phyloP scores from a whole-genome alignment of 1,140 invertebrate genomes.

The Nephotettix cincticeps region DNA sequence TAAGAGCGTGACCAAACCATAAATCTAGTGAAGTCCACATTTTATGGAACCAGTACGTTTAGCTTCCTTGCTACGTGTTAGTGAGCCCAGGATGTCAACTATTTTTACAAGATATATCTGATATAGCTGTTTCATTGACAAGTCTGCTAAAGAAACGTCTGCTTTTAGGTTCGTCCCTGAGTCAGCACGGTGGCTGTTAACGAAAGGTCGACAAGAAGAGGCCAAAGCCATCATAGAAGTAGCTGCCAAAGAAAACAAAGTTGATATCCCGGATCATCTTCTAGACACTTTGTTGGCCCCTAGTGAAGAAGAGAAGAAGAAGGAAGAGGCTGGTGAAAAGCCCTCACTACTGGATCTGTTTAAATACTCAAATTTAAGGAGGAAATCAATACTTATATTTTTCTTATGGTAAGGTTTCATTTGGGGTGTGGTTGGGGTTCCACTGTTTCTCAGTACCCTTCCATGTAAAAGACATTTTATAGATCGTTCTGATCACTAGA shows the following conservation, averaged over 20 bases:
- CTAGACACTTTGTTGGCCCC: constrained; percentile 56
- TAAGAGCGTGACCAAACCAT: too few relatives aligned
- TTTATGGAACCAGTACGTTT: too few relatives aligned
- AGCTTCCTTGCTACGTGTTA: too few relatives aligned
- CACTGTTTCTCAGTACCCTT: background rate
- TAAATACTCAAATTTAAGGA: constrained; percentile 66
- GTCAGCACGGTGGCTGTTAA: constrained; percentile 76
- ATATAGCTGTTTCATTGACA: too few relatives aligned
- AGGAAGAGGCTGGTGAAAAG: constrained; percentile 44
- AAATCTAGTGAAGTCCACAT: too few relatives aligned
- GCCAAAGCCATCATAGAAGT: constrained; percentile 66
- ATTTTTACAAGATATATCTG: too few relatives aligned
- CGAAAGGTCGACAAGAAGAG: constrained; percentile 69
- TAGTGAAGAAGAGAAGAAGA: constrained; percentile 47
- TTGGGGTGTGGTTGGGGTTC: background rate
- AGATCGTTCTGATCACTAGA: background rate
- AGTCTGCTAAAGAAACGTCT: too few relatives aligned
- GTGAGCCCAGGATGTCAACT: too few relatives aligned
- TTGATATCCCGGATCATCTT: constrained; percentile 55
- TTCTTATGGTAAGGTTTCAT: constrained; percentile 71
- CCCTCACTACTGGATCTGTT: constrained; percentile 67
- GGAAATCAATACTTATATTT: constrained; percentile 70
- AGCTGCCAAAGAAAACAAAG: constrained; percentile 67
- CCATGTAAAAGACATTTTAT: background rate
- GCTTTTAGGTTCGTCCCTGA: constrained; percentile 73